Percentiles rank a stretch among this genome's conserved stretches.
phyloP scores from a whole-genome alignment of 1,140 invertebrate genomes.

The Olivierus martensii region DNA sequence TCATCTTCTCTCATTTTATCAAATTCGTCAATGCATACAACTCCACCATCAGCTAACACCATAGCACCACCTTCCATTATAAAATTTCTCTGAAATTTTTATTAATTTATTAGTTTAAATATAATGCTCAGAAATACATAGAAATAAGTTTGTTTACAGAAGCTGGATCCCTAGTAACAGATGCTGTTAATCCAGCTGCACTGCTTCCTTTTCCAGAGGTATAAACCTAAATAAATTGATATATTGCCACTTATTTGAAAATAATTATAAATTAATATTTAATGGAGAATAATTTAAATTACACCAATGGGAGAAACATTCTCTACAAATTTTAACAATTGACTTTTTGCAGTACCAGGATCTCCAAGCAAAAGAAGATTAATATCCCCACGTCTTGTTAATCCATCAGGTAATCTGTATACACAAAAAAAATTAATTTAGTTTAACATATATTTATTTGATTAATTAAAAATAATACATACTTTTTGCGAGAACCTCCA shows the following conservation, averaged over 20 bases:
- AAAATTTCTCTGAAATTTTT: conserved; percentile 65
- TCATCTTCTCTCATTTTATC: conserved; percentile 99
- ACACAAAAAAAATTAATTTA: no score
- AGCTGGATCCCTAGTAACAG: conserved; percentile 83
- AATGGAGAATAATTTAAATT: conserved; percentile 12
- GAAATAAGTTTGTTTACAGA: conserved; percentile 44
- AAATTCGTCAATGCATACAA: conserved; percentile 99
- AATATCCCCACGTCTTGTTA: conserved; percentile 90
- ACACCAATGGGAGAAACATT: conserved; percentile 83
- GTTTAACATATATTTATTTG: no score
- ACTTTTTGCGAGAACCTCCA: conserved; percentile 56
- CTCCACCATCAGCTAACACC: conserved; percentile 97
- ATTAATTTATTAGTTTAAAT: no score
- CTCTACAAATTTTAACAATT: conserved; percentile 95
- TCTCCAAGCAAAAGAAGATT: conserved; percentile 93
- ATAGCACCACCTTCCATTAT: conserved; percentile 99
- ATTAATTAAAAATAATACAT: no score
- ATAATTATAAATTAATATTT: no score
- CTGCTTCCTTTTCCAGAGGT: conserved; percentile 98
- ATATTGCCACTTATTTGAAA: no score
- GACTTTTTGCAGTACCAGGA: conserved; percentile 97
- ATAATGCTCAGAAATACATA: no score
- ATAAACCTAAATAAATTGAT: conserved; percentile 44
- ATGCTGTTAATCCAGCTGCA: conserved; percentile 96
- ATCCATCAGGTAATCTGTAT: conserved; percentile 80